Base-by-base conservation (phyloP, 64 coral and sea anemone species). In the Actinia tenebrosa region DNA sequence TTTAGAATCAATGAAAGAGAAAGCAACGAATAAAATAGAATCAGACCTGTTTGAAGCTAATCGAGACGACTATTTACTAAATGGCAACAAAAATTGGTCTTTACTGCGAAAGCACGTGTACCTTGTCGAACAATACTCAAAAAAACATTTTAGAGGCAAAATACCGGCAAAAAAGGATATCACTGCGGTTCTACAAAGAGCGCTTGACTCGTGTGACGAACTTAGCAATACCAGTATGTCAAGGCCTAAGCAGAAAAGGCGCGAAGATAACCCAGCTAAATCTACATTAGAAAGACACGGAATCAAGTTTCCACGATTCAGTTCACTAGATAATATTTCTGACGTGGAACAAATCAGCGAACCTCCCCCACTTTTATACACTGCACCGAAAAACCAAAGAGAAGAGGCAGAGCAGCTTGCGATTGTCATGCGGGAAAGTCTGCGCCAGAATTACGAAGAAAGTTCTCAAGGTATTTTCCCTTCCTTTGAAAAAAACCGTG, bases 101-200 rank as follows among this genome's bases (percentile, higher is more conserved):
- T 61, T 89, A 43, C 46, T 89, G 66, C 54, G 58, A 9, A 68
- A 80, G 83, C 80, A 89, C 68, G 88, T 89, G 83, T 89, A 83
- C 20, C 59, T 89, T 43, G 60, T 89, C 4, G 88, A 89, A 66
- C 53, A 84, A 82, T 89, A 89, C 78, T 89, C 79, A 17, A 89
- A 27, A 89, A 83, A 26, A 44, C 30, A 89, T 44, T 83, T 69
- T 11, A 22, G 80, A 71, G 88, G 88, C 1, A 89, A 83, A 83
- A 89, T 68, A 22, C 64, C 64, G 7, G n/a, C 19, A 23, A 71
- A 71, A 71, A 3, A 71, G 64, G 64, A 71, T 20, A 71, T 71
- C 5, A 10, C 5, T 25, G 5, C 22, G 3, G 10, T 71, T 23
- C 22, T 71, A 25, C 19, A 71, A 5, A 71, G n/a, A 71, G 64